A percentile compares a stretch with the other conserved stretches of the same genome.
phyloP scores from a whole-genome alignment of 2,113 vertebrate genomes.

The Bubo bubo region DNA sequence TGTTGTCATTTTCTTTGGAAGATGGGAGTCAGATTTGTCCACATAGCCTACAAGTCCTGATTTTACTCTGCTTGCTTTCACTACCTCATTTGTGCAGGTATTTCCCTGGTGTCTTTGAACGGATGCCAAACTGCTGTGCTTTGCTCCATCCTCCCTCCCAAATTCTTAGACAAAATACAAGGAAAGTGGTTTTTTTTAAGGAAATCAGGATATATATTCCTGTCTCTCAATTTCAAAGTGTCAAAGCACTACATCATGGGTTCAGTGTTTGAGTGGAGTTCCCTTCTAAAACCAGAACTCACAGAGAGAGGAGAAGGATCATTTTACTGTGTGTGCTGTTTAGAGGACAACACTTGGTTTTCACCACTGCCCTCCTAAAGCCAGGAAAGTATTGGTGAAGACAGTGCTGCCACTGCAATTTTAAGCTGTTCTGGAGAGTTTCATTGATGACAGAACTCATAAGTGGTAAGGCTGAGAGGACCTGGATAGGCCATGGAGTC shows the following conservation, averaged over 20 bases:
- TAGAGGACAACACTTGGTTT: neutral
- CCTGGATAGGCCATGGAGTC: neutral
- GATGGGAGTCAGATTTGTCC: neutral
- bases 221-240: neutral
- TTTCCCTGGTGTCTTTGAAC: neutral
- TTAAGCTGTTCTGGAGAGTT: neutral
- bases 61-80: neutral
- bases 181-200: neutral
- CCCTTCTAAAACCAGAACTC: neutral
- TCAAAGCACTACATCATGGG: neutral
- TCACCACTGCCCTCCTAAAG: neutral
- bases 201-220: neutral
- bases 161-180: neutral
- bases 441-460: fast-evolving
- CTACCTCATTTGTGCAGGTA: neutral
- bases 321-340: neutral
- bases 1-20: neutral
- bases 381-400: neutral
- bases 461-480: neutral
- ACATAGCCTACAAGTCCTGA: neutral
- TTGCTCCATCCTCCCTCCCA: neutral
- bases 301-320: neutral
- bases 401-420: neutral
- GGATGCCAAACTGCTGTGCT: neutral
- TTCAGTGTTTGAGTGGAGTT: neutral